Conservation (phyloP, 2,888 invertebrate species). For the Sarcophaga subvicina region DNA sequence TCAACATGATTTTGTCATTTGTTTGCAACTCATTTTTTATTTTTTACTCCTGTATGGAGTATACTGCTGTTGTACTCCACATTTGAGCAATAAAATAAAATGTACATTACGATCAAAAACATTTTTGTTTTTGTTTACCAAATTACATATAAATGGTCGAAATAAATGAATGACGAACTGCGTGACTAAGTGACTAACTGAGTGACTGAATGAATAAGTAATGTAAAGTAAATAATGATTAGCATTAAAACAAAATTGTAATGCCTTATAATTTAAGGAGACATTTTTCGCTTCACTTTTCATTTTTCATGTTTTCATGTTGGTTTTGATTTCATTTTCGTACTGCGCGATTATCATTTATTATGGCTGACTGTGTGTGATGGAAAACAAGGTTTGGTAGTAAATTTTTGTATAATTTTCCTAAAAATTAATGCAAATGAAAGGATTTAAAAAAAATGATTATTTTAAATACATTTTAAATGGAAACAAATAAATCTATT, state of each 20-base stretch:
- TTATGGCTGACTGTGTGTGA: slow-evolving; percentile 30
- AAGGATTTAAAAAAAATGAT: slow-evolving; percentile 28
- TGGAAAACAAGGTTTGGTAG: slow-evolving; percentile 63
- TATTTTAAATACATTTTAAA: background rate
- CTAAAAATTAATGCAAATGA: slow-evolving; percentile 5
- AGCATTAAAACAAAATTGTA: slow-evolving; percentile 27
- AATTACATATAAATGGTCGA: slow-evolving; percentile 59
- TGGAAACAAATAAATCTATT: too few relatives aligned
- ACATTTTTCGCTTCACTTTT: background rate
- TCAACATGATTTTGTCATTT: slow-evolving; percentile 69
- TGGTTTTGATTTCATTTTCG: background rate
- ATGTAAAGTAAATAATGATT: slow-evolving; percentile 39
- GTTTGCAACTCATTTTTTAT: slow-evolving; percentile 36
- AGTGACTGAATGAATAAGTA: background rate
- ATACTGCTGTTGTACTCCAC: background rate
- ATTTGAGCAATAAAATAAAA: slow-evolving; percentile 58
- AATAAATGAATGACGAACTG: too few relatives aligned
- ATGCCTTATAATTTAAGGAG: background rate
- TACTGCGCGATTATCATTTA: slow-evolving; percentile 34
- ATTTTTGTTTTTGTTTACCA: slow-evolving; percentile 32
- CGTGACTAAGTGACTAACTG: too few relatives aligned
- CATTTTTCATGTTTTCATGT: background rate
- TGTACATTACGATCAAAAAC: slow-evolving; percentile 60
- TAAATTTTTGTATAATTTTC: slow-evolving; percentile 36
- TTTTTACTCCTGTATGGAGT: background rate